Base-by-base conservation (phyloP, 2,113 vertebrate genomes). In the Malurus elegans region DNA sequence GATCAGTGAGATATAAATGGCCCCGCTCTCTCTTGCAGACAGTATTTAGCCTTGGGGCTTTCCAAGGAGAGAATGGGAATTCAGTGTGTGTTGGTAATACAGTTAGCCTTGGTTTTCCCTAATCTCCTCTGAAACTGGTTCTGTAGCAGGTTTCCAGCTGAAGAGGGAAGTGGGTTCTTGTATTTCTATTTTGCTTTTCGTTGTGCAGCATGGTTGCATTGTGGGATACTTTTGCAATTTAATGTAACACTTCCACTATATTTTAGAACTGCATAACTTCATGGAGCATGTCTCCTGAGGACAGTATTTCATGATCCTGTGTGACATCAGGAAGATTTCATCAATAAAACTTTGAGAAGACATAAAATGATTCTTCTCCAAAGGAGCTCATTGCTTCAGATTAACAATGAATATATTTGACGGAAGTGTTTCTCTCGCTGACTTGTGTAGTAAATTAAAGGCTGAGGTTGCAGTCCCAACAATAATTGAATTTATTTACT, bases 401-500 rank as follows among this genome's bases (percentile, higher is more conserved):
- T 96, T 90, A 90, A 67, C 65, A 50, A 56, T 60, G 25, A 88
- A 92, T 44, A 78, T 81, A 90, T 95, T 81, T 90, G 92, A 86
- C 78, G 82, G 82, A 95, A 86, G 60, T 23, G 25, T 93, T 95
- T 71, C 51, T 84, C 53, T 48, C 72, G 45, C 88, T 92, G 85
- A 53, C 60, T 94, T 80, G 16, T 40, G 31, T 61, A 80, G 72
- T 92, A 97, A 96, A 96, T 96, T 92, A 88, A 93, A 95, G 82
- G 20, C 67, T 60, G 76, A 78, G 51, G 65, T 88, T 90, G 51
- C 69, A 94, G 64, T 8, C 32, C 75, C 45, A 67, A 45, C 18
- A 93, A 36, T 86, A 95, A 96, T 79, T 93, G 67, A 71, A 93
- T 88, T 90, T 79, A 93, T 95, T 96, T 92, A 93, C 69, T 90